Base-by-base conservation (phyloP, 2,797 vertebrate genomes). In the Notolabrus celidotus region DNA sequence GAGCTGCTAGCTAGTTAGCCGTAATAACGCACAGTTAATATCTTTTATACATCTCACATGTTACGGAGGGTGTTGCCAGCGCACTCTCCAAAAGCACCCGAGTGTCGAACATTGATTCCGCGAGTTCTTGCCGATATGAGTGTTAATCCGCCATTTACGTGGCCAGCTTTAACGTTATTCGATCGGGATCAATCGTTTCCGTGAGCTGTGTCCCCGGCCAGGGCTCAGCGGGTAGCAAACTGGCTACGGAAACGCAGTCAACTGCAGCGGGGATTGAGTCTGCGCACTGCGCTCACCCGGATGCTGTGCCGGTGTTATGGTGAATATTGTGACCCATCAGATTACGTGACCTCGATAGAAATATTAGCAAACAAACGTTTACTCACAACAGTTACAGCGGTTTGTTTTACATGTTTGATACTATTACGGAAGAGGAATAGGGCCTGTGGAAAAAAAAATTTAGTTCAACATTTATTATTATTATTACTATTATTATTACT, bases 221-320 rank as follows among this genome's bases (percentile, higher is more conserved):
- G 83, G 46, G 73, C 84, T 88, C 84, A 87, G 86, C 82, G 84
- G 86, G 84, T 84, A 86, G 85, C 89, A 70, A 31, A 42, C 16
- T 53, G 82, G 88, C 89, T 93, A 92, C 92, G 93, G 93, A 95
- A 95, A 92, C 92, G 89, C 90, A 89, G 89, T 60, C 55, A 90
- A 58, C 89, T 90, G 88, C 89, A 82, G 90, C 88, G 82, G 58
- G 54, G 61, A 87, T 17, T 89, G 93, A 80, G 92, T 79, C 66
- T 93, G 93, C 93, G 93, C 92, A 10, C 56, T 79, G 56, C 54
- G 42, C 68, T 66, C 77, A 89, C 91, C 92, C 93, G 93, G 93
- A 94, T 94, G 88, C 19, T 60, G 31, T 12, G 17, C 45, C 14
- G 54, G 80, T 42, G 88, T 74, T 70, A 79, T 41, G 2, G 49